phyloP scores from a whole-genome alignment of 1,140 invertebrate genomes.

The Stegodyphus dumicola region DNA sequence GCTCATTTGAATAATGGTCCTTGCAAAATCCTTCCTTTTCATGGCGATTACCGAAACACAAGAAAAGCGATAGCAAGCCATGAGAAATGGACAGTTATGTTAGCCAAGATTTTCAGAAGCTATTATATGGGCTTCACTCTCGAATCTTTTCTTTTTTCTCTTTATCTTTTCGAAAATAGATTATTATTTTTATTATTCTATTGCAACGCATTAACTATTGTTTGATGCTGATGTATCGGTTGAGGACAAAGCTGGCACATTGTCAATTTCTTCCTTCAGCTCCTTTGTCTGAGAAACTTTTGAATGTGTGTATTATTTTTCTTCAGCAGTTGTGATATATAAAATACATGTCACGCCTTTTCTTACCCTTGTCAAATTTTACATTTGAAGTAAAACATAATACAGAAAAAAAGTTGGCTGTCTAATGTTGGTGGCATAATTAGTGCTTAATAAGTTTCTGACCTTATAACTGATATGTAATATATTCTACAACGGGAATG shows the following conservation, averaged over 20 bases:
- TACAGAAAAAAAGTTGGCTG: too few species aligned
- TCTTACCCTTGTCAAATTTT: too few species aligned
- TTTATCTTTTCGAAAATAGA: background rate
- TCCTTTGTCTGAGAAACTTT: too few species aligned
- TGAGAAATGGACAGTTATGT: slow-evolving; percentile 29
- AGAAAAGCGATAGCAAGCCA: slow-evolving; percentile 13
- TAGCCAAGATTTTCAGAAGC: slow-evolving; percentile 38
- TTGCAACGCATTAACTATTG: slow-evolving; percentile 13
- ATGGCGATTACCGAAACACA: slow-evolving; percentile 21
- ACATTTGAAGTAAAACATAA: too few species aligned
- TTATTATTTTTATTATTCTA: background rate
- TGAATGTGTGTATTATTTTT: too few species aligned
- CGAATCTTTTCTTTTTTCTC: background rate
- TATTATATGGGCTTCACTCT: background rate
- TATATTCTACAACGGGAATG: too few species aligned
- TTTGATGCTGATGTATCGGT: slow-evolving; percentile 5
- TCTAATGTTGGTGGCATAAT: too few species aligned
- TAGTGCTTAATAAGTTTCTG: too few species aligned
- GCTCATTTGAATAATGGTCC: slow-evolving; percentile 35
- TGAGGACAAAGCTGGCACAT: background rate
- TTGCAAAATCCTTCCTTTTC: slow-evolving; percentile 2
- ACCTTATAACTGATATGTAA: too few species aligned
- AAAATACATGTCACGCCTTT: too few species aligned
- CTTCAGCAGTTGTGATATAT: too few species aligned
- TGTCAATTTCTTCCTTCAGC: slow-evolving; percentile 1